Conservation (phyloP, 1,140 invertebrate species). For the Lanistes nyassanus region DNA sequence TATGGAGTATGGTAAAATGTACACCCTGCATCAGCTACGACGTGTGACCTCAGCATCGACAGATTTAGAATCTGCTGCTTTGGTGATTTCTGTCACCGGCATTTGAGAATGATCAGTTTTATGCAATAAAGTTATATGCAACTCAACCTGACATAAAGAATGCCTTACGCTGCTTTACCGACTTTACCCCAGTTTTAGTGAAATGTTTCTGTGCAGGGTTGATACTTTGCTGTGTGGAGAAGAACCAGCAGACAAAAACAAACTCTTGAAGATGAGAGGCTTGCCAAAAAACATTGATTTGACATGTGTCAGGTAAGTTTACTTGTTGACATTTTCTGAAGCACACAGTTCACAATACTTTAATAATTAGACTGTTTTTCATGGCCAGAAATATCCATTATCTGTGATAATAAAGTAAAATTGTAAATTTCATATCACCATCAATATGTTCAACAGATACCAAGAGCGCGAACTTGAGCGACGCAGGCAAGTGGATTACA, state of each 20-base stretch:
- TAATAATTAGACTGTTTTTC: not conserved
- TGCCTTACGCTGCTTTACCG: too few species aligned
- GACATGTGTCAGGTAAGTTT: conserved; percentile 30
- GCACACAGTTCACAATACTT: not conserved
- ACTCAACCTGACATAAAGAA: too few species aligned
- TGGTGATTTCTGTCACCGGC: too few species aligned
- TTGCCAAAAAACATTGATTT: conserved; percentile 31
- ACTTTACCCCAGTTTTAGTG: too few species aligned
- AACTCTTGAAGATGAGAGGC: conserved; percentile 24
- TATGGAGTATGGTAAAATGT: too few species aligned
- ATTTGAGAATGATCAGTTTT: too few species aligned
- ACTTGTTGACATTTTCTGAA: not conserved
- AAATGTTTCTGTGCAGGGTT: conserved; percentile 15
- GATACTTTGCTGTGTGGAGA: conserved; percentile 25
- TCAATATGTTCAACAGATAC: conserved; percentile 21
- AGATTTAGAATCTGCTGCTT: too few species aligned
- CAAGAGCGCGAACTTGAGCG: conserved; percentile 33
- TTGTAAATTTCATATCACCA: not conserved
- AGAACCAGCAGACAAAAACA: conserved; percentile 21
- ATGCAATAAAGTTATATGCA: too few species aligned
- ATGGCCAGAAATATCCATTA: not conserved
- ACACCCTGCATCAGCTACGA: too few species aligned
- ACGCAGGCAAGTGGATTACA: conserved; percentile 15
- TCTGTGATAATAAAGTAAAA: not conserved
- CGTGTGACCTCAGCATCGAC: too few species aligned